Percentiles rank a stretch among this genome's conserved stretches.
These are phyloP conservation scores for Rousettus leschenaultii DNA, from an alignment of 2,113 vertebrate genomes.

Conservation along the genomic window DNA sequence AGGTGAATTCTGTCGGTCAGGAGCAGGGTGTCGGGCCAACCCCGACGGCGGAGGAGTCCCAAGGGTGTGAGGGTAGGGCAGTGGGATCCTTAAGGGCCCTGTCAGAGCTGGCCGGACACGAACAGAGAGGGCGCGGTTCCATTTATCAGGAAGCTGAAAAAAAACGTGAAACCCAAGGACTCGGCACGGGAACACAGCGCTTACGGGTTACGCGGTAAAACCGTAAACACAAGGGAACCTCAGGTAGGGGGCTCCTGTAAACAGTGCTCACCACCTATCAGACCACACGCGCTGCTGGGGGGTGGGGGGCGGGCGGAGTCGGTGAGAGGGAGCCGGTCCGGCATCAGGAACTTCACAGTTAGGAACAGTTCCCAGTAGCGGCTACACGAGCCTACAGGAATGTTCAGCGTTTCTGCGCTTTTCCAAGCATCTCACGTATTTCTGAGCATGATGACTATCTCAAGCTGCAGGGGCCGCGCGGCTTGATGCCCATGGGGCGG, in stretches of 20 bases:
- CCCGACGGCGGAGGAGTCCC: not conserved
- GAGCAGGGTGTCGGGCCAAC: not conserved
- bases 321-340: rapidly evolving
- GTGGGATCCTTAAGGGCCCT: no score
- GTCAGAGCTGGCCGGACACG: no score
- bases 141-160: rapidly evolving
- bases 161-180: not conserved
- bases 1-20: not conserved
- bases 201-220: not conserved
- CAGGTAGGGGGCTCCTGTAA: no score
- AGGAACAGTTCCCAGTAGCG: no score
- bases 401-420: not conserved
- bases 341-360: rapidly evolving
- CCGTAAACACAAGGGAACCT: not conserved
- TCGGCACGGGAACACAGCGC: not conserved
- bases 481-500: rapidly evolving
- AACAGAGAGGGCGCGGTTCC: rapidly evolving
- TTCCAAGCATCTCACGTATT: not conserved
- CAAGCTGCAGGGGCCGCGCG: not conserved
- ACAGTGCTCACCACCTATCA: no score
- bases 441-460: not conserved
- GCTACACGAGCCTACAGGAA: not conserved
- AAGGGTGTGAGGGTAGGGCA: not conserved
- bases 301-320: rapidly evolving
- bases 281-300: no score